Base-by-base conservation (phyloP, 2,888 invertebrate species). In the Celastrina argiolus region DNA sequence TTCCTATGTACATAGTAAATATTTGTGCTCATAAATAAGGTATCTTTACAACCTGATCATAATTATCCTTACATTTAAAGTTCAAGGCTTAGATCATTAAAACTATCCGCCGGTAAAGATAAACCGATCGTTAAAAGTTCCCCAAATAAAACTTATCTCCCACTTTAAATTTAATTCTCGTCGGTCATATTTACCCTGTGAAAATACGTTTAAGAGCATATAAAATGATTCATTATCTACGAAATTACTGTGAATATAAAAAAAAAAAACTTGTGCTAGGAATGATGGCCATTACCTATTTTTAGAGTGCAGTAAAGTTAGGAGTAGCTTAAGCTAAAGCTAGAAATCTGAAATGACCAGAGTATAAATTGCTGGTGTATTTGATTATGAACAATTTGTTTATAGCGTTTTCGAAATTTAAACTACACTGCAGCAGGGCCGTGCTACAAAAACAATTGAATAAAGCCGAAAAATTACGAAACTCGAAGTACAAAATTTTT, bases 61-160 rank as follows among this genome's bases (percentile, higher is more conserved):
- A 51, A 51, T 51, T 14, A 51, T 51, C 22, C 51, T 51, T 51
- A 51, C 22, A 51, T 51, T 51, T 51, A 26, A 51, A 51, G 51
- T 51, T 51, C 51, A 51, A 51, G 51, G 51, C 51, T 51, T 6
- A 51, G 51, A 51, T 51, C 51, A 51, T 51, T 51, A 51, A 51
- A 51, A 51, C 51, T 51, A 51, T 51, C 51, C 51, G 51, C 22
- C 51, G 51, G 51, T 51, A 51, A 51, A 51, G 22, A 51, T 51
- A 51, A 51, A 51, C 51, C 51, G 51, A 51, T 51, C 51, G 51
- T 51, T 51, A 51, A 51, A 51, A 51, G 22, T 51, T 51, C 51
- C 51, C 51, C 51, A 51, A 51, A 51, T 51, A 51, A 51, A 51
- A 51, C 51, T 51, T 51, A 51, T 51, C 51, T 51, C 22, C 51